These are phyloP conservation scores for Heliconius hermathena DNA, from an alignment of 1,140 invertebrate species.

Conservation along the genomic window DNA sequence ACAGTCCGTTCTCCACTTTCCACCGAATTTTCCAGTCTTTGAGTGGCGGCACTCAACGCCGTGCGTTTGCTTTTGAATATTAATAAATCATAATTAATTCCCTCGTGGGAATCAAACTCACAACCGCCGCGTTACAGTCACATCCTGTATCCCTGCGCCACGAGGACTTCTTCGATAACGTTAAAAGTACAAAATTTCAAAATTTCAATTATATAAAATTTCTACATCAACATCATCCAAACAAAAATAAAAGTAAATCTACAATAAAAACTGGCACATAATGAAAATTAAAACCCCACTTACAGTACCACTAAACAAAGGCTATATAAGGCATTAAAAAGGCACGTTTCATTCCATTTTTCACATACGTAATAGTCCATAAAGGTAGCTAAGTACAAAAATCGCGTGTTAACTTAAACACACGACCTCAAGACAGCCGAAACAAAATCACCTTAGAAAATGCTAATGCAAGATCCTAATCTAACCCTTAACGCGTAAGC, in stretches of 20 bases:
- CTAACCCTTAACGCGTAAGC: conserved; percentile 66
- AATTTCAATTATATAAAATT: no score
- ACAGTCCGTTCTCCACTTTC: no score
- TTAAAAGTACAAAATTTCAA: no score
- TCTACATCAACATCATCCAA: no score
- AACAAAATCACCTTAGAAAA: conserved; percentile 56
- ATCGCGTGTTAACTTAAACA: conserved; percentile 65
- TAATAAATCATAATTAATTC: no score
- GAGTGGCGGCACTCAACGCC: no score
- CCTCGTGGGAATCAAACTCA: no score
- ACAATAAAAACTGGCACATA: not conserved
- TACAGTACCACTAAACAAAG: not conserved
- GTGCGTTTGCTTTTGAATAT: no score
- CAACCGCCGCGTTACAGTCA: no score
- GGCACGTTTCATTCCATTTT: conserved; percentile 31
- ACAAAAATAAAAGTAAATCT: not conserved
- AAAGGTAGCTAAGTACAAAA: conserved; percentile 40
- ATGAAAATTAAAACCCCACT: not conserved
- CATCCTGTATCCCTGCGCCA: no score
- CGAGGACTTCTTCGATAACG: no score
- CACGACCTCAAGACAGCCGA: conserved; percentile 72
- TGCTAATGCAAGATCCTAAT: conserved; percentile 74
- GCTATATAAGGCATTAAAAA: conserved; percentile 27
- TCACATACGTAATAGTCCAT: conserved; percentile 38
- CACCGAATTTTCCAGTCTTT: no score